Percentiles rank a stretch among this genome's conserved stretches.
Evolutionary conservation across 2,797 vertebrate species (phyloP).

Genomic region (Sylvia borin): DNA sequence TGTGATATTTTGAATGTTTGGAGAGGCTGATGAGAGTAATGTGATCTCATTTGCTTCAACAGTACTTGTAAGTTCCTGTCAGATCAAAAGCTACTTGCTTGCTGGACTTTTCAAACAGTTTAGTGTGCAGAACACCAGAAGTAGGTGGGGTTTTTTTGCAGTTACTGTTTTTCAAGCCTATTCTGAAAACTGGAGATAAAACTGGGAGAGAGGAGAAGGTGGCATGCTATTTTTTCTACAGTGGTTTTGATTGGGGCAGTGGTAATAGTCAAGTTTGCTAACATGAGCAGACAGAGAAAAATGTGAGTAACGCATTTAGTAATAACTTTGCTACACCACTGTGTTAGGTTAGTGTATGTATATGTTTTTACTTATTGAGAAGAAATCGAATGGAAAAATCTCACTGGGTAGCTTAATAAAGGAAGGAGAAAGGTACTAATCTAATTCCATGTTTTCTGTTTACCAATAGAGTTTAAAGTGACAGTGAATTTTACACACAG

Average conservation of each 20-base stretch:
- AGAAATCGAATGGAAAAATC: slow-evolving; percentile 37
- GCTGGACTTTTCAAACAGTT: not conserved
- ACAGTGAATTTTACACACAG: not conserved
- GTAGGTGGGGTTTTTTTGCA: not conserved
- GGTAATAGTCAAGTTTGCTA: not conserved
- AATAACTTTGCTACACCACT: not conserved
- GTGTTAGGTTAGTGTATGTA: not conserved
- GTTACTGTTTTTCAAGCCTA: not conserved
- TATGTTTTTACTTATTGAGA: not conserved
- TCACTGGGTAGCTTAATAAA: not conserved
- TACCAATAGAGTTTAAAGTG: slow-evolving; percentile 31
- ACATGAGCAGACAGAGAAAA: not conserved
- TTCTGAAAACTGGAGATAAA: not conserved
- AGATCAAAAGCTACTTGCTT: not conserved
- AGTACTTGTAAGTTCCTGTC: not conserved
- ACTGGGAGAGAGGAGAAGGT: not conserved
- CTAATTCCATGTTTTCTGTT: slow-evolving; percentile 14
- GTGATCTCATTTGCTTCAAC: not conserved
- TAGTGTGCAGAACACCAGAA: not conserved
- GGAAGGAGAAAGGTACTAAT: slow-evolving; percentile 11
- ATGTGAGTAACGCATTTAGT: not conserved
- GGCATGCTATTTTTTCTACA: not conserved
- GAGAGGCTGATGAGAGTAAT: not conserved
- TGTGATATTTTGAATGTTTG: not conserved
- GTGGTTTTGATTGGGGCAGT: not conserved